Evolutionary conservation across 2,888 invertebrate species (phyloP), one percentile per base, ranked within the genome.

Genomic region (Hypsopygia costalis): DNA sequence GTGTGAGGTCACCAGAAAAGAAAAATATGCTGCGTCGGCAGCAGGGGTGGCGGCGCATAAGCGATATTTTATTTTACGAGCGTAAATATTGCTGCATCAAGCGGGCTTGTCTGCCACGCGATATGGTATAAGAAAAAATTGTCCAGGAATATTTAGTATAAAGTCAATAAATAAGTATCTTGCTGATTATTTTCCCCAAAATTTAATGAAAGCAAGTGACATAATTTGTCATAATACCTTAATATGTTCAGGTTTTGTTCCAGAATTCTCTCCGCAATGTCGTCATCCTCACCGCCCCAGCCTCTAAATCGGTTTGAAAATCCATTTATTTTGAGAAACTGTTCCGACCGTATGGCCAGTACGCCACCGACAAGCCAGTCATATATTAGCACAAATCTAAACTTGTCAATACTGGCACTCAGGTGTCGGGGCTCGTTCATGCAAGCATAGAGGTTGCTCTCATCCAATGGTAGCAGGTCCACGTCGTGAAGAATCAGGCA

Each of bases 401-500:
- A 95, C 47, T 92, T 94, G 81, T 98, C 96, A 25, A 98, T 90
- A 54, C 94, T 94, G 5, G 95, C 94, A 49, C 96, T 95, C 94
- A 98, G 93, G 69, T 98, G 98, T 1, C 97, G 88, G 0, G 97
- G 98, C 53, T 91, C 89, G 39, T 86, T 83, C 0, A 93, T 90
- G 64, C 97, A 97, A 0, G 92, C 94, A 74, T 97, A 97, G 38
- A 97, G 90, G 79, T 97, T 97, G 38, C 92, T 91, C 11, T 91
- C 89, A 74, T 94, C 95, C 45, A 94, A 81, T 0, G 98, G 98
- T 55, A 98, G 89, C 39, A 98, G 81, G 86, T 98, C 98, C 16
- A 98, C 94, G 70, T 98, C 98, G 65, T 97, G 97, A 51, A 98
- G 93, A 43, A 98, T 92, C 39, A 97, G 93, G 69, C 98, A 98